Conservation (phyloP, 64 coral and sea anemone genomes). For the Actinia equina region DNA sequence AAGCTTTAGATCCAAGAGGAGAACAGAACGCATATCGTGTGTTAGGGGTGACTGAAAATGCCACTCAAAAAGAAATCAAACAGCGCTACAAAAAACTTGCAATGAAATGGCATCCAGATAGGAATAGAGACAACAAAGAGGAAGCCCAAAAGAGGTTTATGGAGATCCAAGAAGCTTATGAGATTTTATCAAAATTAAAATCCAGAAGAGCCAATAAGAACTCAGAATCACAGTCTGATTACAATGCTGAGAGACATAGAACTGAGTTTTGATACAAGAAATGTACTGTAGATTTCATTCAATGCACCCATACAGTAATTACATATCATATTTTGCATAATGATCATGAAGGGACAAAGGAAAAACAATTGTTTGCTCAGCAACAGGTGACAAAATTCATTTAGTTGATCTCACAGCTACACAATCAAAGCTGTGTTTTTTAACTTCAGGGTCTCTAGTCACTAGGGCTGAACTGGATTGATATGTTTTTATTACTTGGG, state of each 20-base stretch:
- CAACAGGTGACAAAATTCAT: slow-evolving; percentile 1
- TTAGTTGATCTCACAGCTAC: neutral
- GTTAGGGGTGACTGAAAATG: slow-evolving; percentile 73
- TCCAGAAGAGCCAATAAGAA: slow-evolving; percentile 67
- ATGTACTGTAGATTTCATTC: neutral
- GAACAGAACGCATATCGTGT: slow-evolving; percentile 94
- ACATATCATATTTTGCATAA: no score
- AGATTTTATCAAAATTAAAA: slow-evolving; percentile 92
- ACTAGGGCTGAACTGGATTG: no score
- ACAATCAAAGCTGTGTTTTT: neutral
- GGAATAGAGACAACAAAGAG: slow-evolving; percentile 69
- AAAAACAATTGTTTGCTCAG: neutral
- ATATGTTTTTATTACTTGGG: no score
- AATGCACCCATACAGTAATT: neutral
- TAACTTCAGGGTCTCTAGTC: neutral
- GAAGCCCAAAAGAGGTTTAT: slow-evolving; percentile 93
- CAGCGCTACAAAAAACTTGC: slow-evolving; percentile 90
- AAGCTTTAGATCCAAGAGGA: slow-evolving; percentile 94
- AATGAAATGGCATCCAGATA: slow-evolving; percentile 89
- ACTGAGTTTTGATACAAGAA: slow-evolving; percentile 43
- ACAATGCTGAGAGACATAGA: slow-evolving; percentile 27
- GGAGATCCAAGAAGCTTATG: slow-evolving; percentile 98
- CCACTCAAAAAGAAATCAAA: slow-evolving; percentile 94
- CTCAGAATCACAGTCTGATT: slow-evolving; percentile 65
- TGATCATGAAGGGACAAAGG: neutral